Conservation (phyloP, 2,113 vertebrate species). For the Mesoclemmys tuberculata region DNA sequence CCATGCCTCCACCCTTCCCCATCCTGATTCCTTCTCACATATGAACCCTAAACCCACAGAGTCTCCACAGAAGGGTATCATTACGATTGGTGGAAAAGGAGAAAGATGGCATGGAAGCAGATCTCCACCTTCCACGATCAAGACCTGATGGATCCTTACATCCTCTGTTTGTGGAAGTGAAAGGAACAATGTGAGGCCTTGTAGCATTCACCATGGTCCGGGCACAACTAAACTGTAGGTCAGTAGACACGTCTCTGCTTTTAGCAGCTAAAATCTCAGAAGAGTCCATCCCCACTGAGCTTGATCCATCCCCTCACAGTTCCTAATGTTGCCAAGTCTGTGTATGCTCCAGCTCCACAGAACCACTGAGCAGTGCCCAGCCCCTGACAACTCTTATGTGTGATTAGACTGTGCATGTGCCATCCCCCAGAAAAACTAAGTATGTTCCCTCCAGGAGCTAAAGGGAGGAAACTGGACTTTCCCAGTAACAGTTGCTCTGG, state of each 20-base stretch:
- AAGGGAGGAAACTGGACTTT: not conserved
- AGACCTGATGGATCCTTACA: not conserved
- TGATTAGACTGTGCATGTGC: too few relatives aligned
- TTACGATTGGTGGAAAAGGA: not conserved
- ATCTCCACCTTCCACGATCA: not conserved
- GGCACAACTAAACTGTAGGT: not conserved
- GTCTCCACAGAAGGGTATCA: not conserved
- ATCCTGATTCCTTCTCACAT: not conserved
- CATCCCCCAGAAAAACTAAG: too few relatives aligned
- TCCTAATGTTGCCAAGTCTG: too few relatives aligned
- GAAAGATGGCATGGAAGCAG: not conserved
- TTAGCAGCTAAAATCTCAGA: too few relatives aligned
- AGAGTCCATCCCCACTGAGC: too few relatives aligned
- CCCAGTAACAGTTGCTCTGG: not conserved
- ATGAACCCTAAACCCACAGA: not conserved
- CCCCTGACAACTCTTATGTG: too few relatives aligned
- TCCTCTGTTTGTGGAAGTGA: not conserved
- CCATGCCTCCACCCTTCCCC: not conserved
- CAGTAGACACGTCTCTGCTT: too few relatives aligned
- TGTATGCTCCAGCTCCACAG: too few relatives aligned
- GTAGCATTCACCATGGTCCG: not conserved
- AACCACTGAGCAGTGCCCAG: too few relatives aligned
- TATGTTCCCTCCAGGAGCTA: too few relatives aligned
- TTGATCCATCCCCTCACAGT: too few relatives aligned
- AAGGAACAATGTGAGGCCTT: not conserved